Base-by-base conservation (phyloP, 2,113 vertebrate species). In the Archocentrus centrarchus region DNA sequence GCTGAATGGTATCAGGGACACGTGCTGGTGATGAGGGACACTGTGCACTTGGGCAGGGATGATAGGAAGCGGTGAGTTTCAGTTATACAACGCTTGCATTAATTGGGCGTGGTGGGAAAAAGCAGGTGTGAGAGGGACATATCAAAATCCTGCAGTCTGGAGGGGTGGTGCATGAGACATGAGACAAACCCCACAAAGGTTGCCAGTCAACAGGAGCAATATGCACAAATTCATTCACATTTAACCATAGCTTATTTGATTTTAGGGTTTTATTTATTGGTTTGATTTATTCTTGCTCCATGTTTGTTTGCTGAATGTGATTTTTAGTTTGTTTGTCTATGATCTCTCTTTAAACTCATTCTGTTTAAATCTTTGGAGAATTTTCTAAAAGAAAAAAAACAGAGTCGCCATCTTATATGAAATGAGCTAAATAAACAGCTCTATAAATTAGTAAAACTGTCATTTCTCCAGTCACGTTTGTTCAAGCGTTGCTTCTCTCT, bases 1-100 rank as follows among this genome's bases (percentile, higher is more conserved):
- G 18, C 70, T 83, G 84, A 87, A 79, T 85, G 61, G 73, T 60
- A 30, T 39, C 22, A 27, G 30, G 81, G 79, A 76, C 89, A 90
- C 88, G 89, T 88, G 91, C 82, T 53, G 47, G 11, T 39, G 73
- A n/a, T 75, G 79, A 53, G 27, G 85, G 66, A 82, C 47, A 11
- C 24, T 13, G 78, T 73, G 82, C 59, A 35, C 80, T 84, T 32
- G 37, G 68, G 62, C 66, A 58, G 37, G 15, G 53, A 80, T 39
- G 39, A 75, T 17, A 47, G 39, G 37, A 66, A 24, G 47, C 18
- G 20, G 66, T 53, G 55, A 24, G 35, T 58, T 77, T 0, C 50
- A 39, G 73, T 90, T 89, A 90, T 55, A 89, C 88, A 91, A 90
- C 73, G 4, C 7, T 41, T 68, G n/a, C 59, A 53, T 53, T 7